Evolutionary conservation across 2,797 vertebrate species (phyloP).

Genomic region (Myioborus miniatus): DNA sequence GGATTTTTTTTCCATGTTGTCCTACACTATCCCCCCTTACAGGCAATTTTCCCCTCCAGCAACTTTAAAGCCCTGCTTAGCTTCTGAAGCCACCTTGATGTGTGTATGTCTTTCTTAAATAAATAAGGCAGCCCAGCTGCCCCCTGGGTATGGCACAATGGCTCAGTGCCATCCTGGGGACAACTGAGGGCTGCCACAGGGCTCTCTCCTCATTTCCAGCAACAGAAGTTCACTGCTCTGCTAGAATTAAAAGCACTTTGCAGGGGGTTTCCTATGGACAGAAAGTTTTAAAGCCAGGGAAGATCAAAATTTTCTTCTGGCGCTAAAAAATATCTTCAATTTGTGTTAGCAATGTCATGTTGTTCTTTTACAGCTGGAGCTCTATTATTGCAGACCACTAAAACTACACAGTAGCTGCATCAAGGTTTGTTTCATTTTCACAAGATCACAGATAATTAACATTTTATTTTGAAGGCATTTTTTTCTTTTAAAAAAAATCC

Average conservation of each 20-base stretch:
- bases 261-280: not conserved
- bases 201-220: not conserved
- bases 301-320: not conserved
- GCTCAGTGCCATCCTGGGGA: not conserved
- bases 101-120: not conserved
- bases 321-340: not conserved
- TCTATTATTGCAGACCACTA: not conserved
- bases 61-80: not conserved
- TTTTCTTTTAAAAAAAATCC: not conserved
- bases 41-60: not conserved
- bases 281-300: not conserved
- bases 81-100: not conserved
- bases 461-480: conserved; percentile 15
- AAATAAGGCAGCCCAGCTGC: not conserved
- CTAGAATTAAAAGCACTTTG: not conserved
- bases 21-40: not conserved
- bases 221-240: not conserved
- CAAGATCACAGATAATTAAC: conserved; percentile 33
- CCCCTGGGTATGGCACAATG: not conserved
- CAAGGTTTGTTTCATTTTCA: not conserved
- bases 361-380: not conserved
- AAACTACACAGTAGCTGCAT: not conserved
- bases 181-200: not conserved
- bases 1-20: not conserved
- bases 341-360: not conserved